These are phyloP conservation scores for Ciconia nigra DNA, from an alignment of 2,797 vertebrate genomes.

Conservation along the genomic window DNA sequence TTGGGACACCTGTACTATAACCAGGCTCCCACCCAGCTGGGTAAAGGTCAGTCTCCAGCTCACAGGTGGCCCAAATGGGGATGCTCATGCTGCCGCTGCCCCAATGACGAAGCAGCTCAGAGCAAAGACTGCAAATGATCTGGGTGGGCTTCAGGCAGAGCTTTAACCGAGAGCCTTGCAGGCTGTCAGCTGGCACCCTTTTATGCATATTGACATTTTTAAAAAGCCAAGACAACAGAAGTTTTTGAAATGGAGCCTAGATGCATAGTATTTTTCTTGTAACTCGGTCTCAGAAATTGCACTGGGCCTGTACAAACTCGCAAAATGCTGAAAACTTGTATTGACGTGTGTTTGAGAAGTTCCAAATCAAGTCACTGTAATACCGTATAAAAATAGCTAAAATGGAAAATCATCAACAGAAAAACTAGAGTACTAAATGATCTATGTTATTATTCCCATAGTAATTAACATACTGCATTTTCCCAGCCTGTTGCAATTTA, in stretches of 20 bases:
- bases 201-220: not conserved
- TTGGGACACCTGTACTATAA: not conserved
- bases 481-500: constrained; percentile 67
- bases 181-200: not conserved
- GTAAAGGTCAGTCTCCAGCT: not conserved
- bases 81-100: not conserved
- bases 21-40: not conserved
- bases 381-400: constrained; percentile 50
- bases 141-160: not conserved
- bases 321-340: constrained; percentile 23
- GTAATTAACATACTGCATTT: constrained; percentile 50
- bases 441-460: constrained; percentile 64
- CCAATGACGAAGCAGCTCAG: not conserved
- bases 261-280: constrained; percentile 29
- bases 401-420: constrained; percentile 64
- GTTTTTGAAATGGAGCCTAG: constrained; percentile 28
- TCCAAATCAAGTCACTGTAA: constrained; percentile 57
- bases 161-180: not conserved
- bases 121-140: not conserved
- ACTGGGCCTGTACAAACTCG: constrained; percentile 2
- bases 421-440: constrained; percentile 56
- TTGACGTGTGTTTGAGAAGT: constrained; percentile 55
- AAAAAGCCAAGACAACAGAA: constrained; percentile 23
- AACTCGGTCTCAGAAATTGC: not conserved
- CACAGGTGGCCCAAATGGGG: not conserved